Conservation (phyloP, 2,113 vertebrate species). For the Myiopsitta monachus region DNA sequence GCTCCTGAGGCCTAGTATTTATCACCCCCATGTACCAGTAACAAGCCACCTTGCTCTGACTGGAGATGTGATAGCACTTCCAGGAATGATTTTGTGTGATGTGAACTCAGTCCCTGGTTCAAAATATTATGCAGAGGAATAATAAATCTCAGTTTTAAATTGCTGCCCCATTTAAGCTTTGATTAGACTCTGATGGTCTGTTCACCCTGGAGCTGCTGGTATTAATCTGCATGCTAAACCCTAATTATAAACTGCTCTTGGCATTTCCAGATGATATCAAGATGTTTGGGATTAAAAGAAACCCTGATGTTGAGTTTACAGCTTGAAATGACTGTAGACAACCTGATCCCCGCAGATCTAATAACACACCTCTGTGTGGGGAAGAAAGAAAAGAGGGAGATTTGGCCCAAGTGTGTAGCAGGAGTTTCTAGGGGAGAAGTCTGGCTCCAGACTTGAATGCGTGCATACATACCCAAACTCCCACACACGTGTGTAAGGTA, state of each 20-base stretch:
- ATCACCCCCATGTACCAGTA: neutral
- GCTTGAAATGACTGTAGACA: conserved; percentile 55
- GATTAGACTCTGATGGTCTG: conserved; percentile 67
- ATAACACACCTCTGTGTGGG: neutral
- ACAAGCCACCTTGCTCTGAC: conserved; percentile 10
- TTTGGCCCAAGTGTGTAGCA: neutral
- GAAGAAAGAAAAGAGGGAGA: neutral
- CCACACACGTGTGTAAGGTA: neutral
- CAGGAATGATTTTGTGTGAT: conserved; percentile 60
- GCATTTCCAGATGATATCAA: conserved; percentile 75
- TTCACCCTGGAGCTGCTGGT: conserved; percentile 53
- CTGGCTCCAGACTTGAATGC: neutral
- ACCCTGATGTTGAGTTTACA: conserved; percentile 58
- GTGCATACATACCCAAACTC: neutral
- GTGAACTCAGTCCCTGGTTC: conserved; percentile 51
- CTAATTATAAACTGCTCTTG: conserved; percentile 72
- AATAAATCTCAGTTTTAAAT: conserved; percentile 67
- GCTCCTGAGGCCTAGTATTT: neutral
- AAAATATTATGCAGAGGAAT: conserved; percentile 44
- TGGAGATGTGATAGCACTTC: conserved; percentile 49
- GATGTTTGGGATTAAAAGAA: conserved; percentile 77
- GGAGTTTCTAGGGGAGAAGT: neutral
- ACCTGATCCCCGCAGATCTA: conserved; percentile 20
- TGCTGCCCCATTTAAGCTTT: conserved; percentile 62
- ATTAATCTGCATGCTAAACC: conserved; percentile 63